phyloP scores from a whole-genome alignment of 1,140 invertebrate species.

The Apis florea region DNA sequence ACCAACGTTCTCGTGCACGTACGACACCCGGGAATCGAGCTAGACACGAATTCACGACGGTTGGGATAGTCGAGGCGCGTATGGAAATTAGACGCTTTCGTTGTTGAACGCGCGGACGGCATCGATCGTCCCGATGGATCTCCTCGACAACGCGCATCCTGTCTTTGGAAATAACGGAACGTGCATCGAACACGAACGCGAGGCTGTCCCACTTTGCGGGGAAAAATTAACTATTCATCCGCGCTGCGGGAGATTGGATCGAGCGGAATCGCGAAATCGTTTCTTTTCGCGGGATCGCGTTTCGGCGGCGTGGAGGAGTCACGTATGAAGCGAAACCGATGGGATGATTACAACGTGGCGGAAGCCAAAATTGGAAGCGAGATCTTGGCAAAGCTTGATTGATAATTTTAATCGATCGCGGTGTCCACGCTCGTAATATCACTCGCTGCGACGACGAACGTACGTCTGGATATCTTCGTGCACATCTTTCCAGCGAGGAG shows the following conservation, averaged over 20 bases:
- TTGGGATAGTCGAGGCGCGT: slow-evolving; percentile 12
- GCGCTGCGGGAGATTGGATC: slow-evolving; percentile 22
- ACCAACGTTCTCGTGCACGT: not conserved
- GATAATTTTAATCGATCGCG: slow-evolving; percentile 38
- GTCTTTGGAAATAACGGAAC: not conserved
- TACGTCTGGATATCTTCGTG: too few species aligned
- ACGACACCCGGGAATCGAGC: not conserved
- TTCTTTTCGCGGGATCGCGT: slow-evolving; percentile 40
- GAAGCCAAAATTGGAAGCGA: slow-evolving; percentile 36
- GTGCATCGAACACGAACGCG: not conserved
- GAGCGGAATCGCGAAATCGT: slow-evolving; percentile 41
- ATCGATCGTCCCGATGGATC: slow-evolving; percentile 46
- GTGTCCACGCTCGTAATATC: not conserved
- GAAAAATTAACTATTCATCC: slow-evolving; percentile 62
- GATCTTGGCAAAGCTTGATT: not conserved
- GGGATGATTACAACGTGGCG: slow-evolving; percentile 51
- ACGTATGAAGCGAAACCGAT: slow-evolving; percentile 3
- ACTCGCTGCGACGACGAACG: too few species aligned
- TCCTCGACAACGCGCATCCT: too few species aligned
- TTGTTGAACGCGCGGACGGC: slow-evolving; percentile 35
- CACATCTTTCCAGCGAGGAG: too few species aligned
- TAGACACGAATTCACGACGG: slow-evolving; percentile 44
- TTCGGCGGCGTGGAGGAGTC: not conserved
- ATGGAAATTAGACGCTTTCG: slow-evolving; percentile 65
- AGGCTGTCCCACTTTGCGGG: slow-evolving; percentile 56